These are phyloP conservation scores for Choreutis nemorana DNA, from an alignment of 2,888 invertebrate genomes.

Conservation along the genomic window DNA sequence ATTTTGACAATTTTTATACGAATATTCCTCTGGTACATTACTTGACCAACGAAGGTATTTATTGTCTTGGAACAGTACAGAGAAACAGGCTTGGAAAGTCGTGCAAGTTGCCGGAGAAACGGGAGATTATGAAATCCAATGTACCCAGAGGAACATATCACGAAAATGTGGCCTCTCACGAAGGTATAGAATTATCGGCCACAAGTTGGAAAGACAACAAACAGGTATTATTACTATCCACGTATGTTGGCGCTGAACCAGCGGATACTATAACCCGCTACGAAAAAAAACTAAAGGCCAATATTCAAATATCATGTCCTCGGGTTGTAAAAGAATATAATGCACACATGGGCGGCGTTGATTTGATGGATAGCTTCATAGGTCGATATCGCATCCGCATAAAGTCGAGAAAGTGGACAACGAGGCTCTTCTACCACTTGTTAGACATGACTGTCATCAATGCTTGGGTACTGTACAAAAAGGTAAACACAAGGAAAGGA, in stretches of 20 bases:
- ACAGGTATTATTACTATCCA: conserved; percentile 20
- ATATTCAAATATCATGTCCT: conserved; percentile 21
- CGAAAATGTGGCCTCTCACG: conserved; percentile 19
- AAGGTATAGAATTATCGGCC: conserved; percentile 17
- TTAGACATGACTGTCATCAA: conserved; percentile 23
- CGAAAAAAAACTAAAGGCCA: conserved; percentile 20
- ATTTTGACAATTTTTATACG: conserved; percentile 6
- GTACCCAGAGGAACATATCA: conserved; percentile 21
- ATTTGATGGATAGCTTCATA: conserved; percentile 21
- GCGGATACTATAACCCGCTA: conserved; percentile 11
- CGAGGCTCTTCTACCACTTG: conserved; percentile 20
- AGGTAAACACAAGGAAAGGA: conserved; percentile 20
- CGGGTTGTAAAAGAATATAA: conserved; percentile 10
- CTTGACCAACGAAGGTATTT: conserved; percentile 12
- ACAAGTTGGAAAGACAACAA: conserved; percentile 15
- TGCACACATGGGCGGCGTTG: conserved; percentile 8
- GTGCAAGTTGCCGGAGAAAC: conserved; percentile 19
- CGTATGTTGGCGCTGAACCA: conserved; percentile 24
- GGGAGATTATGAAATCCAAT: conserved; percentile 17
- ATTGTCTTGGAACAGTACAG: conserved; percentile 21
- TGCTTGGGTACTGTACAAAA: conserved; percentile 23
- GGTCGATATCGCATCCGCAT: conserved; percentile 21
- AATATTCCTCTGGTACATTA: conserved; percentile 4
- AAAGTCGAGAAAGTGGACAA: conserved; percentile 19
- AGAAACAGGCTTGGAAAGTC: conserved; percentile 21